Evolutionary conservation across 2,113 vertebrate species (phyloP).

Genomic region (Cyanistes caeruleus): DNA sequence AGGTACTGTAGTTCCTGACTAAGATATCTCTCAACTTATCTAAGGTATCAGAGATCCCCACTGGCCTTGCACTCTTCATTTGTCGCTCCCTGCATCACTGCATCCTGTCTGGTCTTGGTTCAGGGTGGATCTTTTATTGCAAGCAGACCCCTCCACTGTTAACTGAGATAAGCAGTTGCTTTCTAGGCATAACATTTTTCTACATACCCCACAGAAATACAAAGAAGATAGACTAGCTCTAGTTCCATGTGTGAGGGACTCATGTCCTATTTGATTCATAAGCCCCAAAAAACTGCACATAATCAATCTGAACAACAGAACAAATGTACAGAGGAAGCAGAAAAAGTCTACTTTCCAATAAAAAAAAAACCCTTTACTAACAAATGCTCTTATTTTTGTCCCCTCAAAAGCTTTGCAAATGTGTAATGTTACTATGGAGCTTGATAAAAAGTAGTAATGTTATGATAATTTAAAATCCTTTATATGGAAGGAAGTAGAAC

Average conservation of each 20-base stretch:
- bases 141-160: not conserved
- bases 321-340: not conserved
- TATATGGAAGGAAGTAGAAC: not conserved
- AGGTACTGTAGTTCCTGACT: not conserved
- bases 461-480: not conserved
- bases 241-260: not conserved
- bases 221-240: not conserved
- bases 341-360: not conserved
- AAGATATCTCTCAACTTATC: not conserved
- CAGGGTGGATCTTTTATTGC: not conserved
- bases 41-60: not conserved
- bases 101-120: not conserved
- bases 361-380: not conserved
- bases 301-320: not conserved
- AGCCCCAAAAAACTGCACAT: not conserved
- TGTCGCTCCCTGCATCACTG: not conserved
- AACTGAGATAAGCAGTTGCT: not conserved
- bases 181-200: not conserved
- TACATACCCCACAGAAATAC: not conserved
- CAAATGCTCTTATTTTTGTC: not conserved
- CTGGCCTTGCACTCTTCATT: not conserved
- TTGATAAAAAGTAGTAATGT: not conserved
- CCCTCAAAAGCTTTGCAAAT: not conserved
- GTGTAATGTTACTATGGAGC: not conserved
- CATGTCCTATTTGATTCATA: not conserved